Conservation (phyloP, 2,888 invertebrate species). For the Drosophila anceps region DNA sequence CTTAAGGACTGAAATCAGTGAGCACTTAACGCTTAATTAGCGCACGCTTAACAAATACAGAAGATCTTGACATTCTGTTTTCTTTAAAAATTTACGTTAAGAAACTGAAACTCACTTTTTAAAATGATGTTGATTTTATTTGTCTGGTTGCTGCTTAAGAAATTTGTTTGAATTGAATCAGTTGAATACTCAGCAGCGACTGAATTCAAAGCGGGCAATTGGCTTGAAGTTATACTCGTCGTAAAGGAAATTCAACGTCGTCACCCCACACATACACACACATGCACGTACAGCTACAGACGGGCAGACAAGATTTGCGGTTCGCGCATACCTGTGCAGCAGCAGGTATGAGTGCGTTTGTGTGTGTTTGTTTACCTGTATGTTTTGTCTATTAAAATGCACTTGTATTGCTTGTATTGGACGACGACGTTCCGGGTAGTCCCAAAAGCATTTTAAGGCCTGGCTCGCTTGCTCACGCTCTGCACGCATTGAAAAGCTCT, state of each 20-base stretch:
- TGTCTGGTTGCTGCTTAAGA: slow-evolving; percentile 5
- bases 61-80: slow-evolving; percentile 26
- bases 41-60: slow-evolving; percentile 31
- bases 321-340: slow-evolving; percentile 29
- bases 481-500: slow-evolving; percentile 10
- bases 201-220: slow-evolving; percentile 77
- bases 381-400: slow-evolving; percentile 4
- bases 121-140: slow-evolving; percentile 26
- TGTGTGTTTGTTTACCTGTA: slow-evolving; percentile 1
- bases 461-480: slow-evolving; percentile 1
- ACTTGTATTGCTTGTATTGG: background rate
- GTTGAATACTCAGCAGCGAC: slow-evolving; percentile 82
- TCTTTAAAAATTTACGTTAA: slow-evolving; percentile 28
- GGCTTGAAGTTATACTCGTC: slow-evolving; percentile 81
- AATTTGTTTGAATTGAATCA: slow-evolving; percentile 65
- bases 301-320: slow-evolving; percentile 41
- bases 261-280: slow-evolving; percentile 24
- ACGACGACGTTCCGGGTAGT: slow-evolving; percentile 52
- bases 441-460: slow-evolving; percentile 34
- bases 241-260: slow-evolving; percentile 68
- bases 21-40: slow-evolving; percentile 44
- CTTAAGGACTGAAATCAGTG: slow-evolving; percentile 27
- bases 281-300: slow-evolving; percentile 1
- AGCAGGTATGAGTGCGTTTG: slow-evolving; percentile 33
- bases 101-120: slow-evolving; percentile 64